Percentiles rank a stretch among this genome's conserved stretches.
These are phyloP conservation scores for Chrysina gloriosa DNA, from an alignment of 2,888 invertebrate genomes.

Conservation along the genomic window DNA sequence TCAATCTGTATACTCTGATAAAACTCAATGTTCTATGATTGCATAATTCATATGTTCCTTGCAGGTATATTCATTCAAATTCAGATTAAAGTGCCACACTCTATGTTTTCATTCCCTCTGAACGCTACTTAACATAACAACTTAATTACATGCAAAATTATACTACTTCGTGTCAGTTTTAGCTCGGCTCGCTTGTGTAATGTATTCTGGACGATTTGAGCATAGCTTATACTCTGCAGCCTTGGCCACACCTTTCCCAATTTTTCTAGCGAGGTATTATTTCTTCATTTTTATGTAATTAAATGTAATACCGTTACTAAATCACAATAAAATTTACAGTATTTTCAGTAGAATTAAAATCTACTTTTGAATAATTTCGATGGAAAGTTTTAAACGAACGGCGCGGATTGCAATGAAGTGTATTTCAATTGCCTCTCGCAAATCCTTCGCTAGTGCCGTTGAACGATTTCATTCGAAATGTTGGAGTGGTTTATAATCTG, in stretches of 20 bases:
- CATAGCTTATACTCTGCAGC: slow-evolving; percentile 21
- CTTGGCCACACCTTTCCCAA: slow-evolving; percentile 33
- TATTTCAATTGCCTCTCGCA: no score
- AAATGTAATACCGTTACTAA: slow-evolving; percentile 16
- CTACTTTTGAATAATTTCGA: neutral
- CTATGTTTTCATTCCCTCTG: neutral
- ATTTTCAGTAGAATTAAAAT: slow-evolving; percentile 9
- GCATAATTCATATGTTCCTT: slow-evolving; percentile 6
- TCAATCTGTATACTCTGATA: neutral
- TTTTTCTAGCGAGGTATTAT: slow-evolving; percentile 1
- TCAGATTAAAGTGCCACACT: slow-evolving; percentile 3
- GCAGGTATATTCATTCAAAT: neutral
- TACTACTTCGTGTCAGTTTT: slow-evolving; percentile 7
- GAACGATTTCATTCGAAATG: no score
- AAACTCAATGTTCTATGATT: neutral
- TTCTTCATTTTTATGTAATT: slow-evolving; percentile 26
- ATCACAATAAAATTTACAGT: neutral
- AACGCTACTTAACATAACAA: slow-evolving; percentile 4
- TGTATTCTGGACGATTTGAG: slow-evolving; percentile 23
- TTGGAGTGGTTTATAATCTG: no score
- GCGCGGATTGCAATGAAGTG: no score
- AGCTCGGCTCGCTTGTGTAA: neutral
- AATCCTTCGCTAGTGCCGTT: no score
- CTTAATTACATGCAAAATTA: slow-evolving; percentile 30
- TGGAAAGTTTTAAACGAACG: no score